These are phyloP conservation scores for Monomorium pharaonis DNA, from an alignment of 1,140 invertebrate species.

Conservation along the genomic window DNA sequence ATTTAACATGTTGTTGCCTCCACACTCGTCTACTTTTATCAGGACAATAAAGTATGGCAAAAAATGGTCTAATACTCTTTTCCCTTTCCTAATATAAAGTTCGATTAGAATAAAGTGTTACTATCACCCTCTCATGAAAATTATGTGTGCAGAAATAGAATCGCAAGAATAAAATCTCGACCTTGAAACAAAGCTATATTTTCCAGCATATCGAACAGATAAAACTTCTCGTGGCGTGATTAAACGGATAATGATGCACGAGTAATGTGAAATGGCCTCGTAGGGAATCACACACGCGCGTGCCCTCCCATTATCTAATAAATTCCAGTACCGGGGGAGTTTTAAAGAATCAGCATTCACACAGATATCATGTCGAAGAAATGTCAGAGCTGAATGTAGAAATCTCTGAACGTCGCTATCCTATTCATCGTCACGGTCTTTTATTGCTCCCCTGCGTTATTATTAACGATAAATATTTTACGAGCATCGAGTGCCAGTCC, in stretches of 20 bases:
- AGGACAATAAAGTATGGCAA: not conserved
- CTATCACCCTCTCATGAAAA: not conserved
- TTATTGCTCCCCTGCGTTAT: conserved; percentile 21
- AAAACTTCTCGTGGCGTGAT: not conserved
- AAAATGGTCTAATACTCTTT: not conserved
- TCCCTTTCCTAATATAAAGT: not conserved
- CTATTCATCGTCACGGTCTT: conserved; percentile 16
- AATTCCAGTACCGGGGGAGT: not conserved
- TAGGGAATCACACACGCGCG: not conserved
- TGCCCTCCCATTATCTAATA: not conserved
- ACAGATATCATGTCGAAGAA: conserved; percentile 13
- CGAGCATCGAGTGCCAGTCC: conserved; percentile 16
- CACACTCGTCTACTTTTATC: not conserved
- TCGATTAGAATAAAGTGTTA: not conserved
- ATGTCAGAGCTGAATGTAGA: not conserved
- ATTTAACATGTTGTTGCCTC: not conserved
- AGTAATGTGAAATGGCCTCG: not conserved
- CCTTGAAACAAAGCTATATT: not conserved
- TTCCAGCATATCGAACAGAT: conserved; percentile 9
- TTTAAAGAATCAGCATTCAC: conserved; percentile 26
- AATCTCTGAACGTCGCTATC: not conserved
- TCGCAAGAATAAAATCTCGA: not conserved
- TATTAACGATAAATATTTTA: conserved; percentile 35
- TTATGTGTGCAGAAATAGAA: not conserved
- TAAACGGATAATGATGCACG: not conserved